Evolutionary conservation across 1,140 invertebrate genomes (phyloP).

Genomic region (Goniozus legneri): DNA sequence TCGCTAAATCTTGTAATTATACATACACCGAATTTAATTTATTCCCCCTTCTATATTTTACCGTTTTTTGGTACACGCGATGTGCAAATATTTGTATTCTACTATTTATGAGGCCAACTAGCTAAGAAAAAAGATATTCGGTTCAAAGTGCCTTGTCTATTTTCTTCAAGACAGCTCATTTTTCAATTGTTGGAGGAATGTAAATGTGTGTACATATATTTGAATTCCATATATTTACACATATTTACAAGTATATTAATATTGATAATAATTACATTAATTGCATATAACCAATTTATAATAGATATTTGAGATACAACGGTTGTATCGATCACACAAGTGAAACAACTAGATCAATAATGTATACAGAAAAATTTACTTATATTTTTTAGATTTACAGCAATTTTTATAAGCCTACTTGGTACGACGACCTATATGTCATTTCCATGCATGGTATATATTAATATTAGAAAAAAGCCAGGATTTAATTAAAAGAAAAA

Average conservation of each 20-base stretch:
- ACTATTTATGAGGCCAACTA: slow-evolving; percentile 49
- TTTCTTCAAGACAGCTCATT: slow-evolving; percentile 53
- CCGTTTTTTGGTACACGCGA: slow-evolving; percentile 24
- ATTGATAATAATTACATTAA: slow-evolving; percentile 34
- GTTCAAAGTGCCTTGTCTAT: slow-evolving; percentile 54
- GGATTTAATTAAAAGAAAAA: slow-evolving; percentile 32
- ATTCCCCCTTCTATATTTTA: slow-evolving; percentile 23
- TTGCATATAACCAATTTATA: slow-evolving; percentile 21
- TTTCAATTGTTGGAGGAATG: slow-evolving; percentile 53
- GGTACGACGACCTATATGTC: slow-evolving; percentile 44
- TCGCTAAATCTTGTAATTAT: neutral
- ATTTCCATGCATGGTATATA: slow-evolving; percentile 35
- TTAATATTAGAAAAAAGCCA: slow-evolving; percentile 30
- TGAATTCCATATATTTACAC: slow-evolving; percentile 21
- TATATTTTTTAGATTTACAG: slow-evolving; percentile 53
- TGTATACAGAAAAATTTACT: slow-evolving; percentile 47
- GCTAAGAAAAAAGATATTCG: slow-evolving; percentile 49
- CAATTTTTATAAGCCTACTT: slow-evolving; percentile 52
- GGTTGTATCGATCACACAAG: slow-evolving; percentile 24
- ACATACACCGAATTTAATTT: slow-evolving; percentile 18
- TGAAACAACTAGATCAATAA: slow-evolving; percentile 30
- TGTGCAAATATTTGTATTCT: slow-evolving; percentile 28
- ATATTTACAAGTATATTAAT: slow-evolving; percentile 22
- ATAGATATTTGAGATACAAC: slow-evolving; percentile 23
- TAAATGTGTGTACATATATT: slow-evolving; percentile 44